These are phyloP conservation scores for Bradypodion ventrale DNA, from an alignment of 2,797 vertebrate genomes.

Conservation along the genomic window DNA sequence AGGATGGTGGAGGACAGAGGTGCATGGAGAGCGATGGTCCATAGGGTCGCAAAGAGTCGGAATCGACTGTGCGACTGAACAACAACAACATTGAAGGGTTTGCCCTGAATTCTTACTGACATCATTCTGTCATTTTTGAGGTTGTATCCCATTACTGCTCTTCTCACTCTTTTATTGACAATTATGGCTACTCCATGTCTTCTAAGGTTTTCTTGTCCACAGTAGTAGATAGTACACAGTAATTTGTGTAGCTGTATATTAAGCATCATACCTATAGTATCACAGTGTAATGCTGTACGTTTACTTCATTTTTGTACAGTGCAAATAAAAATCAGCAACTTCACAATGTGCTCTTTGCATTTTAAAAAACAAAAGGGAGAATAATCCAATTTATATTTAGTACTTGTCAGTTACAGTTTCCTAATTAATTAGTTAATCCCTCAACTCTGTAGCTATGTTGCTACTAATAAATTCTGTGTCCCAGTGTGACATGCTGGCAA, in stretches of 20 bases:
- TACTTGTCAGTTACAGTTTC: neutral
- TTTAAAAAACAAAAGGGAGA: neutral
- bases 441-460: conserved; percentile 17
- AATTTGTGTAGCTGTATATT: neutral
- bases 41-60: too few relatives aligned
- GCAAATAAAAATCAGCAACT: conserved; percentile 1
- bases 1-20: too few relatives aligned
- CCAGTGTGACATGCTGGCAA: neutral
- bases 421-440: conserved; percentile 29
- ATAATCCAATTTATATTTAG: conserved; percentile 11
- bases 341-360: neutral
- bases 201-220: too few relatives aligned
- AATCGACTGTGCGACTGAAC: too few relatives aligned
- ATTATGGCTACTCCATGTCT: too few relatives aligned
- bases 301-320: neutral
- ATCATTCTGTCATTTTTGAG: too few relatives aligned
- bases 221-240: too few relatives aligned
- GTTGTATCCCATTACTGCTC: too few relatives aligned
- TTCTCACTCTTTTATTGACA: too few relatives aligned
- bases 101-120: too few relatives aligned
- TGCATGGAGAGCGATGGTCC: too few relatives aligned
- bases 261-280: neutral
- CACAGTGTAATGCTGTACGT: neutral
- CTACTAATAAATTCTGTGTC: conserved; percentile 3
- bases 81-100: too few relatives aligned